Conservation (phyloP, 2,888 invertebrate species). For the Drosophila stalkeri region DNA sequence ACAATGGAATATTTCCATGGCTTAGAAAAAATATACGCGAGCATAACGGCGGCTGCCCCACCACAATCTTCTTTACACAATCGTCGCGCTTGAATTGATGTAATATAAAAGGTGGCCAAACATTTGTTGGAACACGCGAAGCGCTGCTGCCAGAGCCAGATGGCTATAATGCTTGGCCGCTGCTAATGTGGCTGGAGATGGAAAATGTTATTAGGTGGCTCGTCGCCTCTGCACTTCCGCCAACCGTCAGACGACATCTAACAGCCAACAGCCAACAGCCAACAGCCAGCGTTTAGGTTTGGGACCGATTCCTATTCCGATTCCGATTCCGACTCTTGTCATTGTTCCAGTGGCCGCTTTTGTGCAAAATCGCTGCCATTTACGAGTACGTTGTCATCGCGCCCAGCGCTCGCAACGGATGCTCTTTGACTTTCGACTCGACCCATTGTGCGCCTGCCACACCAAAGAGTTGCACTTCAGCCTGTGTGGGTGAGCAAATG, state of each 20-base stretch:
- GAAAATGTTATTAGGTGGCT: constrained; percentile 79
- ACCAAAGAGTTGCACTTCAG: constrained; percentile 67
- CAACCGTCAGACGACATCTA: constrained; percentile 22
- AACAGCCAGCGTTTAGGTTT: constrained; percentile 27
- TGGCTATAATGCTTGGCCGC: constrained; percentile 16
- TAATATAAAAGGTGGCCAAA: constrained; percentile 72
- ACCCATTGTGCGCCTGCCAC: constrained; percentile 50
- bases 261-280: constrained; percentile 20
- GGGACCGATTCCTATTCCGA: constrained; percentile 36
- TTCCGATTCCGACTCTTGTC: constrained; percentile 41
- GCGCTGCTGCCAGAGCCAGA: constrained; percentile 13
- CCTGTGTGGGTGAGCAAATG: constrained; percentile 62
- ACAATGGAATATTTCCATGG: constrained; percentile 59
- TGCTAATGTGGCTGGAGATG: constrained; percentile 25
- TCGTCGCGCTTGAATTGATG: constrained; percentile 58
- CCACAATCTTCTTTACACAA: constrained; percentile 56
- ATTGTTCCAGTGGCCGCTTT: constrained; percentile 64
- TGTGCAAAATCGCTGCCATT: constrained; percentile 64
- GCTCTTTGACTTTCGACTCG: constrained; percentile 75
- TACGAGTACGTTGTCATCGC: constrained; percentile 54
- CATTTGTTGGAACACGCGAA: constrained; percentile 66
- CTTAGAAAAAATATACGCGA: constrained; percentile 59
- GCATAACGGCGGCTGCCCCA: constrained; percentile 51
- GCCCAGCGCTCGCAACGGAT: constrained; percentile 63
- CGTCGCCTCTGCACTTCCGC: constrained; percentile 72